These are phyloP conservation scores for Phrynocephalus forsythii DNA, from an alignment of 2,797 vertebrate species.

Conservation along the genomic window DNA sequence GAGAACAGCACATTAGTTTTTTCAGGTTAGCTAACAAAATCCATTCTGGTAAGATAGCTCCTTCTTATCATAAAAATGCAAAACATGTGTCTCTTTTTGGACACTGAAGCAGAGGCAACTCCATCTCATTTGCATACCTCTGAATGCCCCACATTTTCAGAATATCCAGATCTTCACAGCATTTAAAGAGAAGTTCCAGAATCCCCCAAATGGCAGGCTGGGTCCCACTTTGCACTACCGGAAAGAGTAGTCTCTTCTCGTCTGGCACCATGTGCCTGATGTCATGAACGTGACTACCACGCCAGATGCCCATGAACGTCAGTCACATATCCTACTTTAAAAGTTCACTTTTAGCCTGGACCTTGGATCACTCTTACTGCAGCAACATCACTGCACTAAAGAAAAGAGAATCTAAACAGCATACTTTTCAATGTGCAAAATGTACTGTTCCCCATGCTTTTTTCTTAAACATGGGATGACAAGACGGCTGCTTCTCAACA, in stretches of 20 bases:
- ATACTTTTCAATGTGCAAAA: slow-evolving; percentile 62
- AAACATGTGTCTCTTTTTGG: slow-evolving; percentile 36
- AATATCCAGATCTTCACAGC: slow-evolving; percentile 62
- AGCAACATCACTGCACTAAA: slow-evolving; percentile 62
- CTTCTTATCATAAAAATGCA: slow-evolving; percentile 41
- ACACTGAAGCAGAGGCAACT: slow-evolving; percentile 64
- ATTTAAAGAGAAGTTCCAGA: slow-evolving; percentile 68
- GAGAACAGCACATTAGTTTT: neutral
- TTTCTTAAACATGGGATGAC: slow-evolving; percentile 36
- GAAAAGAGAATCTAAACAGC: slow-evolving; percentile 61
- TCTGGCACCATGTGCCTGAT: slow-evolving; percentile 63
- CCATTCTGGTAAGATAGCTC: neutral
- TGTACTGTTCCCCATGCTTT: slow-evolving; percentile 38
- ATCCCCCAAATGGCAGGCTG: slow-evolving; percentile 58
- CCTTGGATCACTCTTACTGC: slow-evolving; percentile 51
- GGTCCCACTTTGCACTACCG: slow-evolving; percentile 62
- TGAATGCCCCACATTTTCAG: slow-evolving; percentile 59
- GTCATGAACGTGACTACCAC: slow-evolving; percentile 54
- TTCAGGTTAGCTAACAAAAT: slow-evolving; percentile 1
- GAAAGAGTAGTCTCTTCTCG: slow-evolving; percentile 61
- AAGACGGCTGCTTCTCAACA: slow-evolving; percentile 52
- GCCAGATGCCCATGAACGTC: slow-evolving; percentile 59
- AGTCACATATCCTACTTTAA: slow-evolving; percentile 65
- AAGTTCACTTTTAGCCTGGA: slow-evolving; percentile 65
- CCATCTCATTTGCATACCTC: slow-evolving; percentile 65